phyloP scores from a whole-genome alignment of 2,113 vertebrate species.

The Australoheros scitulus region DNA sequence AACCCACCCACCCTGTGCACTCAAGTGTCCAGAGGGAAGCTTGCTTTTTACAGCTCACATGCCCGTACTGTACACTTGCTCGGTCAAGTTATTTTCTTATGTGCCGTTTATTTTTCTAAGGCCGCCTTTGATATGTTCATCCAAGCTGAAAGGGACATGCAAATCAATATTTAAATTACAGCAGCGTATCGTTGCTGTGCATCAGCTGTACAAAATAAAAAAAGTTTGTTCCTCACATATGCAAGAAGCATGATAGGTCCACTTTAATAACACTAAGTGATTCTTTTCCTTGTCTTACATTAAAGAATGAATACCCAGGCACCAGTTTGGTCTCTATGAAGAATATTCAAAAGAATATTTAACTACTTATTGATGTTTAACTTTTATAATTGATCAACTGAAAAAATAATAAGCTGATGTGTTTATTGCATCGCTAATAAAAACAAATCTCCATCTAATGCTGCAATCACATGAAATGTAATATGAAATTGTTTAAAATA shows the following conservation, averaged over 20 bases:
- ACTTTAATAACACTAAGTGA: neutral
- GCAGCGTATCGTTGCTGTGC: too few species aligned
- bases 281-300: neutral
- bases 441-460: neutral
- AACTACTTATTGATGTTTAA: slow-evolving; percentile 8
- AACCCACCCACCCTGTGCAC: neutral
- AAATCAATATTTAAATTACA: neutral
- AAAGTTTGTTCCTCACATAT: neutral
- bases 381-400: neutral
- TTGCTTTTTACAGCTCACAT: slow-evolving; percentile 21
- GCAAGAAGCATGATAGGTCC: neutral
- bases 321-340: neutral
- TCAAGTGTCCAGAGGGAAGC: slow-evolving; percentile 20
- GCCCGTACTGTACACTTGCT: neutral
- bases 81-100: neutral
- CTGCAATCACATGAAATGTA: slow-evolving; percentile 15
- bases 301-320: neutral
- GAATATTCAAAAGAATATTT: slow-evolving; percentile 2
- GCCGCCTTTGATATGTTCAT: neutral
- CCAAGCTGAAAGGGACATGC: neutral
- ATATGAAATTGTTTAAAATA: slow-evolving; percentile 6
- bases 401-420: slow-evolving; percentile 1
- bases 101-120: neutral
- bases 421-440: neutral
- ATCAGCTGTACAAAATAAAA: too few species aligned